Evolutionary conservation across 2,113 vertebrate genomes (phyloP), one percentile per base, ranked within the genome.

Genomic region (Spilogale gracilis): DNA sequence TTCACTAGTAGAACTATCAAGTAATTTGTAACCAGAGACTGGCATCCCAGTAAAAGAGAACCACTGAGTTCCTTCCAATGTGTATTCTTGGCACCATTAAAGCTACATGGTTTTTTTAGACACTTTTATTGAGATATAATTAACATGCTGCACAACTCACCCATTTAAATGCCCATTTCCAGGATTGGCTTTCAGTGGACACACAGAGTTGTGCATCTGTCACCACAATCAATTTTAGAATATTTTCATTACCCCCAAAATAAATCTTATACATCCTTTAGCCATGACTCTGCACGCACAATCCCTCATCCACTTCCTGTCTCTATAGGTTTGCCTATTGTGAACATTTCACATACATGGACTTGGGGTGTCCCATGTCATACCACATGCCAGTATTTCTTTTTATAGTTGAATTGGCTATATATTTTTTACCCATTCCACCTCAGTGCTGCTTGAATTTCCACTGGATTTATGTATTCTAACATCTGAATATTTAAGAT

Each of bases 1-100:
- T 97, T 60, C 9, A 48, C 45, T 84, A 76, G 13, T 73, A 91
- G 27, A 50, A 86, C n/a, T 80, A 48, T 91, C 38, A 87, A 85
- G 38, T 45, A 76, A 27, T 20, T 67, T 93, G 84, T 84, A 97
- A 85, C 48, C 16, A 14, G 63, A 95, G 17, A 93, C 23, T 25
- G 9, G 13, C 12, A 21, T 67, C 21, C 56, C 18, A 67, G 38
- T 18, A 18, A 76, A 45, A 92, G 10, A 94, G 25, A 58, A 81
- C 17, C 11, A 84, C 6, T 76, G 10, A 6, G 8, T 74, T 61
- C 11, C 63, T 84, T 73, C 17, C 10, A 48, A 1, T 50, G 30
- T 85, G 58, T 86, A 4, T 76, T 21, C 52, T 58, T 43, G 18
- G 18, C 7, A 43, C 14, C 10, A 25, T 3, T 48, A 93, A 86